Percentiles rank a stretch among this genome's conserved stretches.
phyloP scores from a whole-genome alignment of 2,888 invertebrate species.

The Lasioglossum marginatum region DNA sequence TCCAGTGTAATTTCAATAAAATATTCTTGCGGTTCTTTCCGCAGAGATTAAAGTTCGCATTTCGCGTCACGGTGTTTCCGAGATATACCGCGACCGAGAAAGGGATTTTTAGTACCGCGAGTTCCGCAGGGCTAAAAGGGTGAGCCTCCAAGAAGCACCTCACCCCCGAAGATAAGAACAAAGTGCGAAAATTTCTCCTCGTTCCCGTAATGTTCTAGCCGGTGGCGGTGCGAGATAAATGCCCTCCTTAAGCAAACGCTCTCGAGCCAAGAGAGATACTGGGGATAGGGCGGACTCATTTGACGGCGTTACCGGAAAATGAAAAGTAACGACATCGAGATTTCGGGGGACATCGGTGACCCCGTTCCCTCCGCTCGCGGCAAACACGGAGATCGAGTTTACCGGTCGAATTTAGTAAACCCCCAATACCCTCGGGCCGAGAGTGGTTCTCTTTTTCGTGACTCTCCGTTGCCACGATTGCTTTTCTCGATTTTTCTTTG shows the following conservation, averaged over 20 bases:
- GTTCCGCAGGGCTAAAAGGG: conserved; percentile 39
- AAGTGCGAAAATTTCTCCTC: conserved; percentile 70
- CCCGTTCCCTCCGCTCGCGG: background rate
- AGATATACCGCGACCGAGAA: background rate
- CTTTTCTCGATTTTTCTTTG: background rate
- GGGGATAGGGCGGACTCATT: conserved; percentile 64
- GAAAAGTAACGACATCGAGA: conserved; percentile 68
- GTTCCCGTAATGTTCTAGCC: conserved; percentile 63
- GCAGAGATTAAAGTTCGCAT: background rate
- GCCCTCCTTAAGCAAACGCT: conserved; percentile 68
- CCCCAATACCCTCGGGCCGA: background rate
- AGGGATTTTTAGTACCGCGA: background rate
- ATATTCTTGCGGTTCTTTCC: background rate
- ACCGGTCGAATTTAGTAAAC: conserved; percentile 16
- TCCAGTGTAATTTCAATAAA: background rate
- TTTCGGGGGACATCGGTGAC: conserved; percentile 42
- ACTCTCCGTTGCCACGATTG: background rate
- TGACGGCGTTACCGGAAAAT: conserved; percentile 64
- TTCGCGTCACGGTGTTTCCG: background rate
- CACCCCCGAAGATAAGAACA: conserved; percentile 65
- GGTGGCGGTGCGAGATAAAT: conserved; percentile 65
- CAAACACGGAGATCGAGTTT: conserved; percentile 30
- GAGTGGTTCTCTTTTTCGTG: background rate
- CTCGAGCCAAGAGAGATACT: conserved; percentile 60
- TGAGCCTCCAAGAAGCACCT: background rate